Evolutionary conservation across 2,113 vertebrate genomes (phyloP).

Genomic region (Aptenodytes patagonicus): DNA sequence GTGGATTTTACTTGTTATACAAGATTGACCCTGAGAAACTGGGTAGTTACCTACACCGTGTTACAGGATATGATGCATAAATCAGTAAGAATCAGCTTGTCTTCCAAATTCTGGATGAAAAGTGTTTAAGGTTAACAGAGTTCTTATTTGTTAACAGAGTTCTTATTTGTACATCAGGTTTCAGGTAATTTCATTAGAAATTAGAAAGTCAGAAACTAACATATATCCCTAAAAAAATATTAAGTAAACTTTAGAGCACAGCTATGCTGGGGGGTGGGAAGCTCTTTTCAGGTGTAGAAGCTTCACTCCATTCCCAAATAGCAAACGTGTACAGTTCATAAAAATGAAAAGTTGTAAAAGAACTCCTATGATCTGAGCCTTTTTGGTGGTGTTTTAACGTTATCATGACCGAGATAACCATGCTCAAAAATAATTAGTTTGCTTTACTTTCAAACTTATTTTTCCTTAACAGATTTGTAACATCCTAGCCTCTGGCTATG

Average conservation of each 20-base stretch:
- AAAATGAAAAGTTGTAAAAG: neutral
- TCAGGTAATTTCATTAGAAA: neutral
- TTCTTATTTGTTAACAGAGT: neutral
- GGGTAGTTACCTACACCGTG: neutral
- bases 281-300: neutral
- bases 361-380: neutral
- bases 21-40: neutral
- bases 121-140: neutral
- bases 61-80: neutral
- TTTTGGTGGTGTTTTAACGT: neutral
- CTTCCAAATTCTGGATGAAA: neutral
- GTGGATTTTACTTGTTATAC: neutral
- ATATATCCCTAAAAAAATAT: neutral
- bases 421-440: neutral
- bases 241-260: neutral
- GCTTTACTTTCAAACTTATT: neutral
- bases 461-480: neutral
- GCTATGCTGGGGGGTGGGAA: too few species aligned
- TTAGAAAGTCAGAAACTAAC: neutral
- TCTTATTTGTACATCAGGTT: neutral
- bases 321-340: neutral
- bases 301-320: neutral
- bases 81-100: neutral
- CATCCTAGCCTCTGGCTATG: neutral
- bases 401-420: neutral